Evolutionary conservation across 1,140 invertebrate genomes (phyloP).

Genomic region (Drosophila novamexicana): DNA sequence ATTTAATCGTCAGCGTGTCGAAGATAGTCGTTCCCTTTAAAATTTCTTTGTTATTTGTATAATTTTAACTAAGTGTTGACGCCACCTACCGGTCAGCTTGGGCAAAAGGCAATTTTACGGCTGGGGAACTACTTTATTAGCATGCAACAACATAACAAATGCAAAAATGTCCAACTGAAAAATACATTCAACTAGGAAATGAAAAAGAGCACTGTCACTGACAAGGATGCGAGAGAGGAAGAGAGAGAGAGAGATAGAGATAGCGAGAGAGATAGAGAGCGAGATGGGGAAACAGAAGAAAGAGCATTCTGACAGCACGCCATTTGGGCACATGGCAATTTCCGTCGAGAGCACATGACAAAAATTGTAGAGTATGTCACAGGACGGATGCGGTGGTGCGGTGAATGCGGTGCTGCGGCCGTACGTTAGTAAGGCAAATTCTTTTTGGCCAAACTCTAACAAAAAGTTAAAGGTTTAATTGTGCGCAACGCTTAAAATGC

Average conservation of each 20-base stretch:
- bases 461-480: slow-evolving; percentile 83
- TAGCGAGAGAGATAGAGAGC: background rate
- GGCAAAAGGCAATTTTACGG: slow-evolving; percentile 39
- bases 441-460: slow-evolving; percentile 58
- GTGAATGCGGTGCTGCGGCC: background rate
- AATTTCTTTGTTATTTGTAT: background rate
- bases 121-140: slow-evolving; percentile 55
- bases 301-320: slow-evolving; percentile 40
- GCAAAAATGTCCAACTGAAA: slow-evolving; percentile 42
- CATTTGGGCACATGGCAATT: slow-evolving; percentile 76
- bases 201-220: slow-evolving; percentile 43
- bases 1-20: background rate
- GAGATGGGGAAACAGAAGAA: background rate
- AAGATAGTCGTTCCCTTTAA: background rate
- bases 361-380: slow-evolving; percentile 60
- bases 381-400: slow-evolving; percentile 1
- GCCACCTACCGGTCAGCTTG: slow-evolving; percentile 50
- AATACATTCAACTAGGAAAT: slow-evolving; percentile 44
- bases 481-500: slow-evolving; percentile 72
- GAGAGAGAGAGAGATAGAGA: background rate
- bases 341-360: slow-evolving; percentile 75
- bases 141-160: slow-evolving; percentile 32
- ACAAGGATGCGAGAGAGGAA: background rate
- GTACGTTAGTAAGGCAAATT: slow-evolving; percentile 44
- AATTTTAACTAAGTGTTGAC: slow-evolving; percentile 18